phyloP scores from a whole-genome alignment of 2,113 vertebrate species.

The Rana temporaria region DNA sequence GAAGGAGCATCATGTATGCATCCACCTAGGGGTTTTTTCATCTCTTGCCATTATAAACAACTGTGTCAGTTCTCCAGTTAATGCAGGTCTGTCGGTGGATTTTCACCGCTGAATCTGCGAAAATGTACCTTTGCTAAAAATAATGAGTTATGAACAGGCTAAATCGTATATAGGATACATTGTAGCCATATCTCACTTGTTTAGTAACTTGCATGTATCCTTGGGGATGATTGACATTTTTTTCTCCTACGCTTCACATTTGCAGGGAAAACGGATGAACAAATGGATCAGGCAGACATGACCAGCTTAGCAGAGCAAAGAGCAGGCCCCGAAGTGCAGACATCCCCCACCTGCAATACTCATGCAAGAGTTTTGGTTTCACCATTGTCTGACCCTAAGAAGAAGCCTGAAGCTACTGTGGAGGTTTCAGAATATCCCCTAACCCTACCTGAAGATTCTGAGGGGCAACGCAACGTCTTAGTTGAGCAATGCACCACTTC shows the following conservation, averaged over 20 bases:
- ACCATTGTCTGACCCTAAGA: slow-evolving; percentile 76
- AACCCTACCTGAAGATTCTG: slow-evolving; percentile 77
- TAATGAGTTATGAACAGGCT: no score
- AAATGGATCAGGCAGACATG: slow-evolving; percentile 67
- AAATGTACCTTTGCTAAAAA: no score
- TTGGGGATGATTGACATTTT: neutral
- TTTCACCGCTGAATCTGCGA: no score
- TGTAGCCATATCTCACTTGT: no score
- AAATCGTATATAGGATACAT: no score
- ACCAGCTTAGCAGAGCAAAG: slow-evolving; percentile 60
- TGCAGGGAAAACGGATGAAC: slow-evolving; percentile 69
- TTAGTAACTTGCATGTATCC: no score
- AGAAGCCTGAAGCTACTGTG: slow-evolving; percentile 70
- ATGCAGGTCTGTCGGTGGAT: no score
- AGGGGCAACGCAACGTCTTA: slow-evolving; percentile 87
- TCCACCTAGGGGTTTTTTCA: no score
- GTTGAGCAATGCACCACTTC: slow-evolving; percentile 87
- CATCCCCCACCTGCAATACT: slow-evolving; percentile 59
- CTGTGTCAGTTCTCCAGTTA: no score
- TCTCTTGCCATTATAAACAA: no score
- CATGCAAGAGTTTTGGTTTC: slow-evolving; percentile 66
- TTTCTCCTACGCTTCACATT: neutral
- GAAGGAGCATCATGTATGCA: no score
- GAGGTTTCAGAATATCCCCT: slow-evolving; percentile 81
- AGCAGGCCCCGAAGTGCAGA: slow-evolving; percentile 69